Conservation (phyloP, 2,888 invertebrate species). For the Monoplex corrugatus region DNA sequence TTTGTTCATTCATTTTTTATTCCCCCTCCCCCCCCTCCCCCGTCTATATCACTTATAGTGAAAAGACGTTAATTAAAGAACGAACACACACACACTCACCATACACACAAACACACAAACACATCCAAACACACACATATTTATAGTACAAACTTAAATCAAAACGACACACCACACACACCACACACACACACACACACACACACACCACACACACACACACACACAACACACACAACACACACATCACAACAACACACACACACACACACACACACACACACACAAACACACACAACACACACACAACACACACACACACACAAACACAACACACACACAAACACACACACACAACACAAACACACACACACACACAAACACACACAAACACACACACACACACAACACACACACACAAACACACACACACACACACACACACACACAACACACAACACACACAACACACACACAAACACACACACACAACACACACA, state of each 20-base stretch:
- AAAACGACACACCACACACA: background rate
- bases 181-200: no score
- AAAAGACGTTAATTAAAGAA: no score
- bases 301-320: background rate
- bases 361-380: no score
- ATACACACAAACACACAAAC: background rate
- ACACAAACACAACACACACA: background rate
- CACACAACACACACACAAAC: background rate
- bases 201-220: conserved; percentile 49
- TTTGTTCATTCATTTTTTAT: no score
- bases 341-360: background rate
- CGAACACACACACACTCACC: background rate
- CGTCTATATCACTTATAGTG: no score
- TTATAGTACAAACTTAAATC: no score
- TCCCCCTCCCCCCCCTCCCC: no score
- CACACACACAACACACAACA: no score
- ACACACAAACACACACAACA: no score
- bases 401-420: background rate
- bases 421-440: background rate
- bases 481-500: background rate
- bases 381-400: conserved; percentile 55
- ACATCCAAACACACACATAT: background rate
- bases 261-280: background rate
- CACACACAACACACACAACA: no score
- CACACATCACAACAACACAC: no score